Evolutionary conservation across 2,113 vertebrate genomes (phyloP), one percentile per base, ranked within the genome.

Genomic region (Heterotis niloticus): DNA sequence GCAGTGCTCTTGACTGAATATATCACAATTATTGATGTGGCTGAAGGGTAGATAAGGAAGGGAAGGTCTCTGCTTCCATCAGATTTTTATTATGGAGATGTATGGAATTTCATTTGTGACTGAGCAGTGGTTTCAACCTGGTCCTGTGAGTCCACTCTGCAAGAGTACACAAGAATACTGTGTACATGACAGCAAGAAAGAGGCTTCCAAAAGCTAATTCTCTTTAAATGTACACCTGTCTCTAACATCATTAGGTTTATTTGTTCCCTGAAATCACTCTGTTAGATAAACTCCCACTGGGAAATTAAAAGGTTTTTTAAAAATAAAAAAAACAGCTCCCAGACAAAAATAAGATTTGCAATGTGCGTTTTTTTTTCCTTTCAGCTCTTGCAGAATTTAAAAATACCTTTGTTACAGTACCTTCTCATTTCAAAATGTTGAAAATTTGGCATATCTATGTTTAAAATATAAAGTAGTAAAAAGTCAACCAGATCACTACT

Each of bases 91-190:
- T 81, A 88, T 83, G 85, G 86, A 80, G 52, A 62, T 4, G 12
- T 79, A 86, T 85, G 72, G 72, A 77, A 67, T 4, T 10, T 26
- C 70, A 82, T 81, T 83, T 80, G 76, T 76, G 79, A 82, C 70
- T 54, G 64, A 80, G 84, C 88, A 78, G 72, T 85, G 79, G 87
- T 85, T 85, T 84, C 77, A 77, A 85, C 28, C 83, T 82, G 68
- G 82, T 80, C 83, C 84, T 79, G 80, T 73, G 85, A 82, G 89
- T 82, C 84, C 87, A 88, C 78, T 90, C 90, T 92, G 88, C 81
- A 80, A 85, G 91, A 75, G 62, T n/a, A 70, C 0, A 68, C 24
- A 59, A 78, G 0, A 20, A 28, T 7, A 20, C 17, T 24, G 74
- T 56, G 28, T 11, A 13, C 10, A 64, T 26, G 16, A 59, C 24